Base-by-base conservation (phyloP, 2,113 vertebrate genomes). In the Ochotona curzoniae region DNA sequence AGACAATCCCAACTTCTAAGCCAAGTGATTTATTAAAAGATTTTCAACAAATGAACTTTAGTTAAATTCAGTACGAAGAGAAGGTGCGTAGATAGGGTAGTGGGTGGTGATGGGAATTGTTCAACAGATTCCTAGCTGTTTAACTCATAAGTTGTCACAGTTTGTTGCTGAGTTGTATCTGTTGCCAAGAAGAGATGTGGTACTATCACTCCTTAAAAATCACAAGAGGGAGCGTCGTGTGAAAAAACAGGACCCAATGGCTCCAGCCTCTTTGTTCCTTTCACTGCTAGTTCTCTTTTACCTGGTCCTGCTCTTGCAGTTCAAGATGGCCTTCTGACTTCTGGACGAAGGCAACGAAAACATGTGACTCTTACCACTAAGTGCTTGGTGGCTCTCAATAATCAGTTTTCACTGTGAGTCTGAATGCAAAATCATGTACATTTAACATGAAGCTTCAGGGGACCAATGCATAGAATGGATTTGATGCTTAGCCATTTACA, bases 171-270 rank as follows among this genome's bases (percentile, higher is more conserved):
- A 49, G 54, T 35, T 70, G 9, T 32, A 30, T 76, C 63, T 61
- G 30, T 12, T 28, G 7, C 47, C 69, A 25, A 87, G 49, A 74
- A 38, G 30, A 78, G n/a, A n/a, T 6, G 7, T 78, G 61, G 54
- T 7, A n/a, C 17, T 73, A 44, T 14, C 0, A 0, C 35, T 79
- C 3, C 28, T 11, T 26, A 47, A 2, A 3, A n/a, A 44, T 51
- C 71, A 63, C 1, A 17, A 12, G 9, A 57, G 7, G 57, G n/a
- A 82, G 28, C 7, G 23, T 20, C 71, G 57, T 38, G 5, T 73
- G 73, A 49, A 74, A 88, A 44, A 92, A 74, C 15, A 26, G 28
- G n/a, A n/a, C 60, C 66, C 15, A 74, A 11, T 14, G 9, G 7
- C 8, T 1, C 17, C 44, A 32, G 9, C 69, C 67, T 15, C 38